Percentiles rank a stretch among this genome's conserved stretches.
These are phyloP conservation scores for Osmerus mordax DNA, from an alignment of 2,113 vertebrate genomes.

Conservation along the genomic window DNA sequence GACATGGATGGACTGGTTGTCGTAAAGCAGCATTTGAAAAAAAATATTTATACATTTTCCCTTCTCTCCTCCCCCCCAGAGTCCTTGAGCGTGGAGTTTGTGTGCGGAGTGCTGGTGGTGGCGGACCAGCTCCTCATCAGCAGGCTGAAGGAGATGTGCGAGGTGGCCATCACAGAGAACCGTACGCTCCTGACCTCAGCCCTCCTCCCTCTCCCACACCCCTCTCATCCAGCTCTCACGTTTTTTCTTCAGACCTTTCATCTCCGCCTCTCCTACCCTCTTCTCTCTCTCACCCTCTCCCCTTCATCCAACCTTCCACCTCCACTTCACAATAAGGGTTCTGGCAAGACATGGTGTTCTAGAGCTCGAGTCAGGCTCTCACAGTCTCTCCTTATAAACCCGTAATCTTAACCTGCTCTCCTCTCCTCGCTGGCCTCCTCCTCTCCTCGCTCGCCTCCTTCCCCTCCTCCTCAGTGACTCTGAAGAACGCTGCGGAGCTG, in stretches of 20 bases:
- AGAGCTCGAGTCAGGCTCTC: too few species aligned
- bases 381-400: too few species aligned
- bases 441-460: too few species aligned
- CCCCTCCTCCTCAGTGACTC: constrained; percentile 76
- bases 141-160: constrained; percentile 93
- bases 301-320: too few species aligned
- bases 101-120: constrained; percentile 89
- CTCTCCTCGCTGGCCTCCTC: neutral
- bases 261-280: neutral
- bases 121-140: constrained; percentile 93
- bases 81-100: constrained; percentile 86
- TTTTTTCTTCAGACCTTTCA: too few species aligned
- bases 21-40: too few species aligned
- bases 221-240: too few species aligned
- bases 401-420: too few species aligned
- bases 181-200: constrained; percentile 66
- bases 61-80: constrained; percentile 67
- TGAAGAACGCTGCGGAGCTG: constrained; percentile 90
- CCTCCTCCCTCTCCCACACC: neutral
- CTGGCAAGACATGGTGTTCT: too few species aligned
- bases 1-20: too few species aligned
- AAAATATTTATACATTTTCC: too few species aligned
- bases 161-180: constrained; percentile 91
- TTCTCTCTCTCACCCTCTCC: constrained; percentile 1
- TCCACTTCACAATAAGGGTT: too few species aligned